A percentile compares a stretch with the other conserved stretches of the same genome.
phyloP scores from a whole-genome alignment of 2,113 vertebrate genomes.

The Rhynchomys soricoides region DNA sequence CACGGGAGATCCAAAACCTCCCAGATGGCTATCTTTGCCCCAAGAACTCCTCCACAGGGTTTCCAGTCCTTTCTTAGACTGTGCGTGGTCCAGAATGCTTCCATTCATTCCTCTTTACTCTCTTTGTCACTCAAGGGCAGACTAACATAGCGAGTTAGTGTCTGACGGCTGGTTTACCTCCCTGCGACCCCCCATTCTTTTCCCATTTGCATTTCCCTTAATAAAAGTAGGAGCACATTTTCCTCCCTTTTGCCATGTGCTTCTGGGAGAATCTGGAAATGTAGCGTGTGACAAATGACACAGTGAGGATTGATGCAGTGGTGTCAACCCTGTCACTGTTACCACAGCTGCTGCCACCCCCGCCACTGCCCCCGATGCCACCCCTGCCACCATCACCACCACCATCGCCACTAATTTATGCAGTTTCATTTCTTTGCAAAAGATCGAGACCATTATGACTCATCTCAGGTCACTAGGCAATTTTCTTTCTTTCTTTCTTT shows the following conservation, averaged over 20 bases:
- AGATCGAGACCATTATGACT: background rate
- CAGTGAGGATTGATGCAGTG: background rate
- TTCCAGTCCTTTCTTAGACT: background rate
- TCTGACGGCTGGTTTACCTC: background rate
- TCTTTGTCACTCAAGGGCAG: background rate
- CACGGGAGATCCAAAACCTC: background rate
- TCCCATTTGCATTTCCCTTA: background rate
- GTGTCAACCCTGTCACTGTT: background rate
- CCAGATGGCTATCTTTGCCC: background rate
- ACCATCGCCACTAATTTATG: background rate
- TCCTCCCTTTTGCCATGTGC: background rate
- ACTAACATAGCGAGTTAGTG: background rate
- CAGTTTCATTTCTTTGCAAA: background rate
- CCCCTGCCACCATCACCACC: accelerated
- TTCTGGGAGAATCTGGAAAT: background rate
- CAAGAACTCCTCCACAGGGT: background rate
- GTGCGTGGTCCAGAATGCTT: accelerated
- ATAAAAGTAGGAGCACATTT: background rate
- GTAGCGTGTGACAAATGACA: accelerated
- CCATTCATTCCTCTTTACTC: too few relatives aligned
- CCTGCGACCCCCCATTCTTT: background rate
- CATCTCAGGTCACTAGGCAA: background rate
- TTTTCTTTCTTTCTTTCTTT: too few relatives aligned
- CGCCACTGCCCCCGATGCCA: accelerated
- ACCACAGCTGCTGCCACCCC: accelerated